Evolutionary conservation across 2,113 vertebrate genomes (phyloP).

Genomic region (Protobothrops mucrosquamatus): DNA sequence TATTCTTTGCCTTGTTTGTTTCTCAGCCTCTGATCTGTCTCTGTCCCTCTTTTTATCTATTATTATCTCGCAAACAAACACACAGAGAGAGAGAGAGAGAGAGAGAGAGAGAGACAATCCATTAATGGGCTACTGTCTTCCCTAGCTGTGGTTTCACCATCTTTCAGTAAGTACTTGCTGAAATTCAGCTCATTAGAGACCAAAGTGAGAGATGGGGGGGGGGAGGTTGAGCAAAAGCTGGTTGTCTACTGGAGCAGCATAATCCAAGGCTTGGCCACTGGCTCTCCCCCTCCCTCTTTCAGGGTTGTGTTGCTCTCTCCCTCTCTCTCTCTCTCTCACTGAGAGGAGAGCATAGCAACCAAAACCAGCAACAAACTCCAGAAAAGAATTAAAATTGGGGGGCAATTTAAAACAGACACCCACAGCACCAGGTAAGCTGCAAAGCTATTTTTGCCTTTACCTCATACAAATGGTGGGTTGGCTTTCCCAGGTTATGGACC

Average conservation of each 20-base stretch:
- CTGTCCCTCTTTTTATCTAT: background rate
- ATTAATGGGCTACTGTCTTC: constrained; percentile 44
- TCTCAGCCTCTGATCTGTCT: background rate
- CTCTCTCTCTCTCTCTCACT: fast-evolving
- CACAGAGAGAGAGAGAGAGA: no score
- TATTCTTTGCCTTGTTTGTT: background rate
- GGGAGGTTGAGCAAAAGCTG: background rate
- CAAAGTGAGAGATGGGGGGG: background rate
- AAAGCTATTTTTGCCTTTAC: background rate
- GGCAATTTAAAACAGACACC: fast-evolving
- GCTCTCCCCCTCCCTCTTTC: background rate
- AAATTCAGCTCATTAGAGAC: constrained; percentile 47
- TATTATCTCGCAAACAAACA: background rate
- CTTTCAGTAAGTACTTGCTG: constrained; percentile 44
- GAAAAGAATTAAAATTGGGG: background rate
- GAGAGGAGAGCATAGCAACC: constrained; percentile 15
- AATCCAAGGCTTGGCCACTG: background rate
- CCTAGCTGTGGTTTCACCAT: background rate
- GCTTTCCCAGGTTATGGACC: background rate
- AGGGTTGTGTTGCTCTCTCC: fast-evolving
- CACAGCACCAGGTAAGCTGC: constrained; percentile 37
- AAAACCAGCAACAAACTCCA: background rate
- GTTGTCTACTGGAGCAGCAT: background rate
- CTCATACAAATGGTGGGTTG: background rate
- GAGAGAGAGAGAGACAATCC: background rate